Evolutionary conservation across 2,888 invertebrate genomes (phyloP).

Genomic region (Aleiodes alternator): DNA sequence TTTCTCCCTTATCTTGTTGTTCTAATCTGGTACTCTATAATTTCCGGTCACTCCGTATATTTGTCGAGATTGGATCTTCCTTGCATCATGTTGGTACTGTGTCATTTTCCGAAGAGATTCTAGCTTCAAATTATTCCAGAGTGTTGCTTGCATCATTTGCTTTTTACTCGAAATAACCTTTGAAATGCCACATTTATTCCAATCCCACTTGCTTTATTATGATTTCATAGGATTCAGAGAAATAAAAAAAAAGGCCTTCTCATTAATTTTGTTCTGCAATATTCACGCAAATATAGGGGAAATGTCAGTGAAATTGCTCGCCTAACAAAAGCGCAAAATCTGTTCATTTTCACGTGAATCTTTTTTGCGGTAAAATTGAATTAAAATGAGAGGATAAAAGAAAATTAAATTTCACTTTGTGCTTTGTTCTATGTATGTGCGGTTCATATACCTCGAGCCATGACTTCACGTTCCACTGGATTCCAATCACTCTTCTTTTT

Average conservation of each 20-base stretch:
- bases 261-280: background rate
- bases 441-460: conserved; percentile 1
- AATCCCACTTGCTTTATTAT: background rate
- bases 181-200: too few relatives aligned
- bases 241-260: background rate
- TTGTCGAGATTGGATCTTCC: too few relatives aligned
- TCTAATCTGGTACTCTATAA: background rate
- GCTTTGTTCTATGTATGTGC: background rate
- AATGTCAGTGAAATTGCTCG: too few relatives aligned
- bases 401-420: conserved; percentile 18
- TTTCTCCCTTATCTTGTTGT: background rate
- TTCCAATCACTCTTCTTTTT: background rate
- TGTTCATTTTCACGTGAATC: too few relatives aligned
- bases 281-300: background rate
- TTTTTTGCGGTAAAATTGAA: background rate
- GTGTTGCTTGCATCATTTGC: background rate
- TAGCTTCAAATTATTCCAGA: conserved; percentile 7
- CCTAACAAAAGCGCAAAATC: too few relatives aligned
- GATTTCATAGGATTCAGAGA: background rate
- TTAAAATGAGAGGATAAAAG: background rate
- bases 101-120: background rate
- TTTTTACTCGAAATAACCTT: too few relatives aligned
- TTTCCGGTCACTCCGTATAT: background rate
- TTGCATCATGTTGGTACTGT: background rate
- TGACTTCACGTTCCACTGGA: conserved; percentile 11